Percentiles rank a stretch among this genome's conserved stretches.
Evolutionary conservation across 2,888 invertebrate species (phyloP).

Genomic region (Autographa pulchrina): DNA sequence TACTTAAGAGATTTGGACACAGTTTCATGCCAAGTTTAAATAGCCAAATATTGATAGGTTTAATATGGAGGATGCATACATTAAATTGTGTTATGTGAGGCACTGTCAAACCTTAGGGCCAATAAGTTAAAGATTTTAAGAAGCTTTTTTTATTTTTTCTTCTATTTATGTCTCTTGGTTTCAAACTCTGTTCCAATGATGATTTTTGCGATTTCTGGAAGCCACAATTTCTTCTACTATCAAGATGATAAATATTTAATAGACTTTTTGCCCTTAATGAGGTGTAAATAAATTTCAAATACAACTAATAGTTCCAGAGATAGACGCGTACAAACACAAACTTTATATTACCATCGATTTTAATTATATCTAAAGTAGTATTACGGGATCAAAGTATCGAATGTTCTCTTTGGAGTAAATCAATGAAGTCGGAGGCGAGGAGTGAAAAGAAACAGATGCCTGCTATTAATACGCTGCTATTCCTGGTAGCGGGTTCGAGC

Average conservation of each 20-base stretch:
- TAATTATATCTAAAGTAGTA: background rate
- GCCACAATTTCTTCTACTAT: too few relatives aligned
- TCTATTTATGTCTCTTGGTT: too few relatives aligned
- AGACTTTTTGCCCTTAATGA: too few relatives aligned
- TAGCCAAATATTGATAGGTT: constrained; percentile 42
- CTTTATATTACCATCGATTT: background rate
- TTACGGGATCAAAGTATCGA: constrained; percentile 37
- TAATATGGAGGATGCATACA: constrained; percentile 13
- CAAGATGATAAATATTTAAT: too few relatives aligned
- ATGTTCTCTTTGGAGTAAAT: constrained; percentile 52
- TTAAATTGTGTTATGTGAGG: too few relatives aligned
- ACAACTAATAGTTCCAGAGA: too few relatives aligned
- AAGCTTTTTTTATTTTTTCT: too few relatives aligned
- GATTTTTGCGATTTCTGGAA: too few relatives aligned
- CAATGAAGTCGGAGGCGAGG: constrained; percentile 49
- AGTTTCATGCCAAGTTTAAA: constrained; percentile 39
- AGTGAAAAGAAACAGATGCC: constrained; percentile 71
- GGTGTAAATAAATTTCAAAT: too few relatives aligned
- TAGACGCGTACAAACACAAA: background rate
- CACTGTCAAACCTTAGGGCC: too few relatives aligned
- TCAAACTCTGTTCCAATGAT: too few relatives aligned
- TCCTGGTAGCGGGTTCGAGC: constrained; percentile 63
- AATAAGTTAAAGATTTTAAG: too few relatives aligned
- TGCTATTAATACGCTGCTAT: constrained; percentile 63
- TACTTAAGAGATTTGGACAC: constrained; percentile 25